Percentiles rank a stretch among this genome's conserved stretches.
phyloP scores from a whole-genome alignment of 2,888 invertebrate genomes.

The Lymantria dispar region DNA sequence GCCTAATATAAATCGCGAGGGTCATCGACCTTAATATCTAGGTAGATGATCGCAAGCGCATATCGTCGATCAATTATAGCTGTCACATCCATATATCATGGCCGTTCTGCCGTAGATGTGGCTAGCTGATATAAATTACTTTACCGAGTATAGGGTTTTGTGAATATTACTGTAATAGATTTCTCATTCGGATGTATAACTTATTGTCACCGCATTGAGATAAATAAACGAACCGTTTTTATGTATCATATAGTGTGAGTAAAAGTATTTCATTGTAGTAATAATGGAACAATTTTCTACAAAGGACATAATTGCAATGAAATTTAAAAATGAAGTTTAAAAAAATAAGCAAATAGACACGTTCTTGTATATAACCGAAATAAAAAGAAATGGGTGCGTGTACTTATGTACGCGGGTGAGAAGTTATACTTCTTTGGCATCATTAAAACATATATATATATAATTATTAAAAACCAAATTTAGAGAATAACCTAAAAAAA shows the following conservation, averaged over 20 bases:
- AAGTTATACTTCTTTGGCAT: too few species aligned
- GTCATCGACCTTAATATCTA: conserved; percentile 29
- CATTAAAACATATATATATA: too few species aligned
- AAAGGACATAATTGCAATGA: too few species aligned
- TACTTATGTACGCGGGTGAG: too few species aligned
- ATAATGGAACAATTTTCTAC: too few species aligned
- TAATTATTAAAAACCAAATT: too few species aligned
- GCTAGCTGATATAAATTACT: conserved; percentile 19
- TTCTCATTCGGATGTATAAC: not conserved
- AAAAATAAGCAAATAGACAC: too few species aligned
- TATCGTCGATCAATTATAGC: conserved; percentile 60
- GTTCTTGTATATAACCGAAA: too few species aligned
- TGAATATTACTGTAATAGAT: not conserved
- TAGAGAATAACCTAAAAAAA: too few species aligned
- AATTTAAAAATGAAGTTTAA: too few species aligned
- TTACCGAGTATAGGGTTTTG: not conserved
- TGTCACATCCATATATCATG: conserved; percentile 47
- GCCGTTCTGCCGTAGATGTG: conserved; percentile 6
- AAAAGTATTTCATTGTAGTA: too few species aligned
- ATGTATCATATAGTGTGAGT: not conserved
- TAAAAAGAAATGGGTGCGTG: too few species aligned
- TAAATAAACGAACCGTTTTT: not conserved
- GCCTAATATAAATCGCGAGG: conserved; percentile 1
- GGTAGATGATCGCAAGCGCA: conserved; percentile 27
- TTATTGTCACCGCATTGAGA: not conserved